phyloP scores from a whole-genome alignment of 2,113 vertebrate species.

The Silurus glanis region DNA sequence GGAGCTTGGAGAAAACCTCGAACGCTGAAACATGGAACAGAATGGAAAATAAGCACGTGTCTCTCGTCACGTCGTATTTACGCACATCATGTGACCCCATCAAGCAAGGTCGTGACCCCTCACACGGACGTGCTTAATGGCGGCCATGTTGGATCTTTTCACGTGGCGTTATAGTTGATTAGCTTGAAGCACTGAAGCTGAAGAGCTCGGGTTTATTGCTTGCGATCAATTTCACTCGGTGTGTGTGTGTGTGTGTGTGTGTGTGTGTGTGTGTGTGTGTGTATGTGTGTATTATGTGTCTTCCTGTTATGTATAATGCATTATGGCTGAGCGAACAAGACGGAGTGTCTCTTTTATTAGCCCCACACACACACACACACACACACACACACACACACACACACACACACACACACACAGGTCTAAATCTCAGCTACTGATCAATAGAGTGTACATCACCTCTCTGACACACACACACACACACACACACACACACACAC shows the following conservation, averaged over 20 bases:
- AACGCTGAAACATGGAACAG: too few relatives aligned
- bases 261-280: slow-evolving; percentile 52
- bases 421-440: slow-evolving; percentile 42
- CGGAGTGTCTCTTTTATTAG: slow-evolving; percentile 44
- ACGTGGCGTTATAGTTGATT: not conserved
- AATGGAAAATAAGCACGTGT: too few relatives aligned
- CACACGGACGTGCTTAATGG: too few relatives aligned
- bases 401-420: slow-evolving; percentile 47
- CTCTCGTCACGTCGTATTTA: too few relatives aligned
- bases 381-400: slow-evolving; percentile 7
- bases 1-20: too few relatives aligned
- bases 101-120: too few relatives aligned
- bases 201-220: not conserved
- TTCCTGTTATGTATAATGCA: slow-evolving; percentile 40
- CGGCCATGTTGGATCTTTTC: not conserved
- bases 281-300: slow-evolving; percentile 41
- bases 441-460: slow-evolving; percentile 45
- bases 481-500: slow-evolving; percentile 50
- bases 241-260: not conserved
- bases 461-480: slow-evolving; percentile 9
- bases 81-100: too few relatives aligned
- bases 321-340: slow-evolving; percentile 38
- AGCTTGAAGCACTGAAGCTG: not conserved
- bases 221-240: not conserved
- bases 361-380: not conserved